Base-by-base conservation (phyloP, 2,113 vertebrate species). In the Plecotus auritus region DNA sequence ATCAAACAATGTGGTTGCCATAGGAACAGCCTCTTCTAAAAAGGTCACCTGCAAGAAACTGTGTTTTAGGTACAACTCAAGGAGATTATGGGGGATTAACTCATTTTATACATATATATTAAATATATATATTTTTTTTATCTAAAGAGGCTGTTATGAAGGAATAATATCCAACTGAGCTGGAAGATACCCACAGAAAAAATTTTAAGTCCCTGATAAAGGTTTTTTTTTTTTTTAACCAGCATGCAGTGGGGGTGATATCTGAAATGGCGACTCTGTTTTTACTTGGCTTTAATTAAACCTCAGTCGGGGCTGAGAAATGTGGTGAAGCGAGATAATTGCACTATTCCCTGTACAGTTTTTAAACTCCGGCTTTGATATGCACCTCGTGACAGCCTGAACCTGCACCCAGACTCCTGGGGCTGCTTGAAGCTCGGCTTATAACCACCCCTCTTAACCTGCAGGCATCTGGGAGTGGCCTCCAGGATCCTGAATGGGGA, bases 211-310 rank as follows among this genome's bases (percentile, higher is more conserved):
- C 93, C 1, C 45, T 0, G 67, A 97, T 97, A 97, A 98, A 97
- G 92, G 89, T 69, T 96, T 64, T 37, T 97, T 96, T 88, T 12
- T 67, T n/a, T 97, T 96, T 88, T 12, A 89, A 8, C 94, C 94
- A 89, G 47, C 32, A 92, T 66, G 98, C 98, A 81, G 61, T 91
- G 73, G 96, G 97, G 97, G 97, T 49, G 97, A 98, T 98, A 98
- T 94, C 96, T 97, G 97, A 98, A 97, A 97, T 95, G 91, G 97
- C 69, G 96, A 97, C 97, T 98, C 98, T 98, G 97, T 98, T 98
- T 98, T 98, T 97, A 97, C 98, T 98, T 98, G 98, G 98, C 97
- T 98, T 98, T 99, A 99, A 98, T 99, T 99, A 99, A 99, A 98
- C 98, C 98, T 98, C 98, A 98, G 98, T 98, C 98, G 96, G 97